Evolutionary conservation across 1,140 invertebrate species (phyloP), one percentile per base, ranked within the genome.

Genomic region (Capitella teleta): DNA sequence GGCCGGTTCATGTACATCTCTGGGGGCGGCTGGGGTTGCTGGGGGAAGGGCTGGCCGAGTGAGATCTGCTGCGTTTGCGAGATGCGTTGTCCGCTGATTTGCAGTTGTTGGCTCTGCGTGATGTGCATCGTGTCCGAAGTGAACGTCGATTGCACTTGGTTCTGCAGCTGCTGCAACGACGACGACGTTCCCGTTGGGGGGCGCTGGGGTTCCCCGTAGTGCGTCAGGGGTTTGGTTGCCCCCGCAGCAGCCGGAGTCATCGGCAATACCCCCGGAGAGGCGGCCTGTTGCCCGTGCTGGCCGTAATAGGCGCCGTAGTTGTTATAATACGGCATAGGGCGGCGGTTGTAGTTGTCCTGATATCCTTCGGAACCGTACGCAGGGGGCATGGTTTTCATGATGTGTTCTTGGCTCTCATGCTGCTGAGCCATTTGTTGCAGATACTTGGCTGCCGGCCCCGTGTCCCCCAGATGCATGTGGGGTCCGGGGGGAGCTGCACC

Each of bases 371-470:
- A 41, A 49, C 51, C 45, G 51, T 51, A 30, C 42, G 44, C 46
- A 50, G 46, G 25, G 42, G 50, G 28, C 50, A 45, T 26, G 50
- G 43, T 23, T 38, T 44, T 6, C 50, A 8, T 5, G 50, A 32
- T 16, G 14, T 16, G 18, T 38, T 49, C 56, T 74, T 54, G 79
- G 79, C 52, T 78, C 70, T 93, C 88, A 66, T 94, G 90, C 64
- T 94, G 89, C 63, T 93, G 88, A 3, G 90, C 90, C 88, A 93
- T 91, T 60, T 93, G 88, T 67, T 93, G 93, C 10, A 94, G 74
- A 0, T 88, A 93, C 72, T 92, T 87, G 2, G 90, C 89, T 1
- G 89, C 89, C 5, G 87, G 84, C 47, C 85, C 87, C 3, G 61
- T 57, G 38, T 61, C 59, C 1, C 52, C 54, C n/a, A 58, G 19